Evolutionary conservation across 2,113 vertebrate species (phyloP), one percentile per base, ranked within the genome.

Genomic region (Arvicanthis niloticus): DNA sequence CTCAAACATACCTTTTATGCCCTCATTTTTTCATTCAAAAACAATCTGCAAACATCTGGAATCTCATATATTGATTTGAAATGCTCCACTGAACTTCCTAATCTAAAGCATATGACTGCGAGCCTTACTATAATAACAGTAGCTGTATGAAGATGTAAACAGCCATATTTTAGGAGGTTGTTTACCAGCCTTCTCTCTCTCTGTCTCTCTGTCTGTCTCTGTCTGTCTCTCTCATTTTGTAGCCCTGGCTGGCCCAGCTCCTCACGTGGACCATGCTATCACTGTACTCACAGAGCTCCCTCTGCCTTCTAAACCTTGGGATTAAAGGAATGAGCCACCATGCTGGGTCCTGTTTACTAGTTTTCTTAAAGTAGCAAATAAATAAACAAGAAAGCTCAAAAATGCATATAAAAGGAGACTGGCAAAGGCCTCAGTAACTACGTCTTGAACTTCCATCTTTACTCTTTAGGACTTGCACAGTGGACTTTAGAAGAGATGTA

Each of bases 391-490:
- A 31, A 97, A 94, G 95, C 93, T 98, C 78, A 97, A 98, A 93
- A 97, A 98, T 98, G 99, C 99, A 99, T 99, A 99, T 98, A 99
- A 99, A 95, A 97, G 92, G 99, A 99, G 98, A 98, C 98, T 96
- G 95, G 97, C 94, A 95, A 98, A 99, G 99, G 99, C 99, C 99
- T 99, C 99, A 98, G 98, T 98, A 98, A 99, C 98, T 99, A 99
- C 99, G 98, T 99, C 99, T 99, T 99, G 98, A 99, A 98, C 99
- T 99, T 99, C 99, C 99, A 99, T 98, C 99, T 99, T 99, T 99
- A 99, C 98, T 99, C 99, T 99, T 99, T 99, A 98, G 99, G 98
- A 98, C 99, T 98, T 99, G 98, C 98, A 99, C 99, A 98, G 99
- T 99, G 99, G 98, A 99, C 99, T 99, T 99, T 98, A 98, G 96